A percentile compares a stretch with the other conserved stretches of the same genome.
These are phyloP conservation scores for Hyla sarda DNA, from an alignment of 2,113 vertebrate genomes.

Conservation along the genomic window DNA sequence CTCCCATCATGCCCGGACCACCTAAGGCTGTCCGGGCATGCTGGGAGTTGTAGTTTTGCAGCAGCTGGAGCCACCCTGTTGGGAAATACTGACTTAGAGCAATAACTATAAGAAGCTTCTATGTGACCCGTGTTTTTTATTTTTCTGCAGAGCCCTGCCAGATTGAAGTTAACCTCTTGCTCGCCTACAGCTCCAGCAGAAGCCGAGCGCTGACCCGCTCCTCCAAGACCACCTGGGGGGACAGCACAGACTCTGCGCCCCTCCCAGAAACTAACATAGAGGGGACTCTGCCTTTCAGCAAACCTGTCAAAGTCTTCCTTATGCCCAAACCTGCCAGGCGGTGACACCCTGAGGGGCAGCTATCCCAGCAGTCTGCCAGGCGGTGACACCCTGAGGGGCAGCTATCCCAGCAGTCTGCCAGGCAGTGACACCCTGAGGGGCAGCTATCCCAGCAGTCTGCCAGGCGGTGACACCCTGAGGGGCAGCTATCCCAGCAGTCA, in stretches of 20 bases:
- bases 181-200: conserved; percentile 87
- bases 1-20: too few relatives aligned
- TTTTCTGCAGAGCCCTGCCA: conserved; percentile 86
- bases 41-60: too few relatives aligned
- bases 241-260: conserved; percentile 75
- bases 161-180: conserved; percentile 88
- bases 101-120: too few relatives aligned
- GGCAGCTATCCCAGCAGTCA: too few relatives aligned
- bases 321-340: conserved; percentile 94
- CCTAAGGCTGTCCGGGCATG: too few relatives aligned
- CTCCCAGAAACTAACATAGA: conserved; percentile 81
- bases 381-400: too few relatives aligned
- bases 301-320: conserved; percentile 92
- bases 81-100: too few relatives aligned
- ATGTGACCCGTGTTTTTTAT: neutral
- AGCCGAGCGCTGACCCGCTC: conserved; percentile 68
- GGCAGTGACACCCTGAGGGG: conserved; percentile 80
- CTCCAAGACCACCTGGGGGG: conserved; percentile 78
- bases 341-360: conserved; percentile 65
- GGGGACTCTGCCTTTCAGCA: conserved; percentile 93
- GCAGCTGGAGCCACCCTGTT: too few relatives aligned
- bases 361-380: too few relatives aligned
- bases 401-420: conserved; percentile 61
- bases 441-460: too few relatives aligned
- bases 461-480: conserved; percentile 78